Evolutionary conservation across 2,113 vertebrate genomes (phyloP), one percentile per base, ranked within the genome.

Genomic region (Menidia beryllina): DNA sequence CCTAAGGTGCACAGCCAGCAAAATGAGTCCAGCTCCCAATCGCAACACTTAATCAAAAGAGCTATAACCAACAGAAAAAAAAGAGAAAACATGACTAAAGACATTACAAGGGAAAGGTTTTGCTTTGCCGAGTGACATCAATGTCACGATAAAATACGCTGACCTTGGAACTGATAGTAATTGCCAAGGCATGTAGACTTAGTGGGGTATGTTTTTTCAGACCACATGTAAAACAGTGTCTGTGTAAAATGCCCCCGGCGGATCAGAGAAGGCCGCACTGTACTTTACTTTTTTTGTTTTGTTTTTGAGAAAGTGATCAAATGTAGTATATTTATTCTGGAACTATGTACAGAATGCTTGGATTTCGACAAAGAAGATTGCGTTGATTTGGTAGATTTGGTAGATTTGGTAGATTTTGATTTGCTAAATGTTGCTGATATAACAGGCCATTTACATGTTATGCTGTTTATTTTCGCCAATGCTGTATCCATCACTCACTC

Each of bases 41-140:
- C 39, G 62, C 84, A 76, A 38, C 73, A 79, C 91, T 90, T 93
- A 93, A 93, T 94, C 92, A 94, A 94, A 94, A 93, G 88, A 84
- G 73, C 65, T 53, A 68, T 87, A 79, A 72, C 56, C 62, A 68
- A 59, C 63, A 36, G 30, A 13, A 72, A 79, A 65, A 48, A 69
- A 36, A 10, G 11, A 72, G 78, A 65, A 48, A 69, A 75, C 24
- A 63, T 53, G 60, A 84, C 72, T 75, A 63, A 81, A 88, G 78
- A 66, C 74, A 70, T 84, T 75, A 66, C 67, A 70, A 74, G 72
- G 47, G 23, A 81, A 58, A 20, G 39, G 34, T 58, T 77, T 75
- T 77, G 51, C 78, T 76, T 25, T 71, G 67, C 71, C 48, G 63
- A 69, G 63, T 14, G 2, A 86, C 77, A 83, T 88, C 72, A 71